A percentile compares a stretch with the other conserved stretches of the same genome.
Conservation (phyloP, 2,797 vertebrate species). For the Pogoniulus pusillus region DNA sequence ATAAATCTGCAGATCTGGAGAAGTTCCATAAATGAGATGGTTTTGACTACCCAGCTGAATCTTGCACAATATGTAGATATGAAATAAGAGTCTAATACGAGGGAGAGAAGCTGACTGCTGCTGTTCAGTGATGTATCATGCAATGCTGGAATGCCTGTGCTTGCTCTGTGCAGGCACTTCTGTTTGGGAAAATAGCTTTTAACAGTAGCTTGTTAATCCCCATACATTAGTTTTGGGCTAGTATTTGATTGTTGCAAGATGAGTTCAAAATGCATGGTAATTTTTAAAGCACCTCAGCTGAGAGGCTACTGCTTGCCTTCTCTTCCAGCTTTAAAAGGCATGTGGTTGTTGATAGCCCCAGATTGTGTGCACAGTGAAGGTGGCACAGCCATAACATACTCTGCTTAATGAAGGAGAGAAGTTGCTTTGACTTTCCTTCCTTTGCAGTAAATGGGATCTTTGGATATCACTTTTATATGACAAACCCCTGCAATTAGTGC, state of each 20-base stretch:
- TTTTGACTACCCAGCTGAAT: background rate
- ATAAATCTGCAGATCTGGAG: background rate
- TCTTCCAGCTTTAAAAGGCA: background rate
- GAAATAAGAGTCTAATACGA: background rate
- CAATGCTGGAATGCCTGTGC: background rate
- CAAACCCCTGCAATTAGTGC: slow-evolving; percentile 1
- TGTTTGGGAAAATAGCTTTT: background rate
- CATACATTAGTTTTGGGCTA: background rate
- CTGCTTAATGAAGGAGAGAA: background rate
- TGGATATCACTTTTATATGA: background rate
- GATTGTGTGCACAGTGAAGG: background rate
- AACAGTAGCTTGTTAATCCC: background rate
- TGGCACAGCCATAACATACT: background rate
- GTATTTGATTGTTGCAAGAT: background rate
- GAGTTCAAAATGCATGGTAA: background rate
- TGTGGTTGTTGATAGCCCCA: slow-evolving; percentile 2
- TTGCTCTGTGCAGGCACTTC: background rate
- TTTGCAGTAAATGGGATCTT: background rate
- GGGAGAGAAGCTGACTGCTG: background rate
- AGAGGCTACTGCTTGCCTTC: background rate
- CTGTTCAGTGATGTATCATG: background rate
- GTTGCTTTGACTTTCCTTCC: background rate
- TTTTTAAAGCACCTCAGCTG: background rate
- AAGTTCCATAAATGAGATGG: background rate
- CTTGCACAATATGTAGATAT: background rate